Evolutionary conservation across 2,797 vertebrate species (phyloP).

Genomic region (Characodon lateralis): DNA sequence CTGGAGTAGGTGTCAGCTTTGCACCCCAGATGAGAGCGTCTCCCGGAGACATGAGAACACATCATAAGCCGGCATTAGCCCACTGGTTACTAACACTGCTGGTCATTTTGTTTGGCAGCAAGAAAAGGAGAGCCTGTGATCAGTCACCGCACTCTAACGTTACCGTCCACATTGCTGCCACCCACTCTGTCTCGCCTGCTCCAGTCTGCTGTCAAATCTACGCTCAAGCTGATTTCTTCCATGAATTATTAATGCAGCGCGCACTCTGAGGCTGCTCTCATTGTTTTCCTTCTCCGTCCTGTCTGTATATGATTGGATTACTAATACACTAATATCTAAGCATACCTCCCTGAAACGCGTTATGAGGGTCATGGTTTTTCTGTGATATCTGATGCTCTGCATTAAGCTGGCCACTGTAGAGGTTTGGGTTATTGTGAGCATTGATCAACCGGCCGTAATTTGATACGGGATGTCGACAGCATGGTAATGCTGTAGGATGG

Average conservation of each 20-base stretch:
- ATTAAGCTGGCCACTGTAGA: conserved; percentile 34
- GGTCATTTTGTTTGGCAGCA: conserved; percentile 52
- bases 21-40: conserved; percentile 61
- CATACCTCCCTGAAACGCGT: conserved; percentile 29
- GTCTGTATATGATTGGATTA: conserved; percentile 41
- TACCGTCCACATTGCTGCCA: conserved; percentile 38
- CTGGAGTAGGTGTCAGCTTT: conserved; percentile 66
- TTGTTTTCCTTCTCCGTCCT: conserved; percentile 24
- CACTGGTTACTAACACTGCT: conserved; percentile 37
- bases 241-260: conserved; percentile 37
- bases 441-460: conserved; percentile 69
- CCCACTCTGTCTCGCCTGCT: conserved; percentile 57
- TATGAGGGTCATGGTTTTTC: conserved; percentile 38
- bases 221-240: conserved; percentile 36
- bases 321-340: conserved; percentile 42
- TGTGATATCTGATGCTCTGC: conserved; percentile 54
- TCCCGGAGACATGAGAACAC: conserved; percentile 56
- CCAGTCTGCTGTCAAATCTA: conserved; percentile 41
- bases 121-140: conserved; percentile 40
- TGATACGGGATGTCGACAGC: conserved; percentile 56
- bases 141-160: conserved; percentile 42
- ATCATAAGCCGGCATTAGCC: conserved; percentile 50
- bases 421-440: conserved; percentile 69
- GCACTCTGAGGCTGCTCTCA: conserved; percentile 13
- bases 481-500: conserved; percentile 31